Conservation (phyloP, 2,888 invertebrate species). For the Acleris cristana region DNA sequence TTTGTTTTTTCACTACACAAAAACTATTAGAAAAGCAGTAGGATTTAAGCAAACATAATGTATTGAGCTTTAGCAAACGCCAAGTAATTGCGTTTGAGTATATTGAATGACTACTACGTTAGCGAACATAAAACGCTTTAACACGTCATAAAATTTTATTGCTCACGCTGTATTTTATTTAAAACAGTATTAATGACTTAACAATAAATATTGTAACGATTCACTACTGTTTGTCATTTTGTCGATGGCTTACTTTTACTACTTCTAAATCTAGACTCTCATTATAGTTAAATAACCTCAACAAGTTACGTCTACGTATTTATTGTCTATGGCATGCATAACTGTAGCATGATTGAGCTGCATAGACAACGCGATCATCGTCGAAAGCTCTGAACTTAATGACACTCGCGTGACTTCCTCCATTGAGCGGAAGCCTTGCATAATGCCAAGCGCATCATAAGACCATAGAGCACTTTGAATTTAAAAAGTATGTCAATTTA, state of each 20-base stretch:
- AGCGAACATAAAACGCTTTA: not conserved
- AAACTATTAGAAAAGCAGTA: not conserved
- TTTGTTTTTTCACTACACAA: too few species aligned
- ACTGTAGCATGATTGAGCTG: slow-evolving; percentile 32
- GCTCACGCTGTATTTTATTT: not conserved
- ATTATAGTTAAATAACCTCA: not conserved
- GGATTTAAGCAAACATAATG: not conserved
- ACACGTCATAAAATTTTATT: not conserved
- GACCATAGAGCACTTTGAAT: slow-evolving; percentile 19
- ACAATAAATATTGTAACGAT: too few species aligned
- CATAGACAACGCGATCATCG: slow-evolving; percentile 47
- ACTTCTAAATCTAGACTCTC: not conserved
- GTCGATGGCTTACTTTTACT: too few species aligned
- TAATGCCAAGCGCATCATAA: slow-evolving; percentile 46
- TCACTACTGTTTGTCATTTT: too few species aligned
- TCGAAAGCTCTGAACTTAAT: slow-evolving; percentile 53
- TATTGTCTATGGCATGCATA: slow-evolving; percentile 7
- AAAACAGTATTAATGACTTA: too few species aligned
- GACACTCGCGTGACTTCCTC: slow-evolving; percentile 56
- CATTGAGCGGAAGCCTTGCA: slow-evolving; percentile 47
- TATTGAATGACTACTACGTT: not conserved
- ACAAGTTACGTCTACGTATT: not conserved
- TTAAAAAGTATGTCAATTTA: slow-evolving; percentile 23
- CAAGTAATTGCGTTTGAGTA: not conserved
- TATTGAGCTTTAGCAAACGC: not conserved